phyloP scores from a whole-genome alignment of 2,888 invertebrate genomes.

The Ochropleura plecta region DNA sequence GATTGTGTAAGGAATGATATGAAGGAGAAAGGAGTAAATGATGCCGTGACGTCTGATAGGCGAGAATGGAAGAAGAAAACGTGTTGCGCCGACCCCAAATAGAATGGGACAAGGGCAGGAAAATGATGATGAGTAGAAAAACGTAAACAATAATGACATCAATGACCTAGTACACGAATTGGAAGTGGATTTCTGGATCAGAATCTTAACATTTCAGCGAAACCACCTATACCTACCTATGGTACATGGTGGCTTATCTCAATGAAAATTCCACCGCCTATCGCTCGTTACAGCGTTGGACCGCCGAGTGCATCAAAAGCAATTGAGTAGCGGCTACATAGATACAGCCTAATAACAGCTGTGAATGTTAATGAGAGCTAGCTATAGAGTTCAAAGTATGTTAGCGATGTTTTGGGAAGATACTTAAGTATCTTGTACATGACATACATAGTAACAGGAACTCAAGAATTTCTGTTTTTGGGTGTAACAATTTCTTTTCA shows the following conservation, averaged over 20 bases:
- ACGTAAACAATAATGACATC: background rate
- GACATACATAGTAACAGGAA: background rate
- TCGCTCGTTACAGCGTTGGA: background rate
- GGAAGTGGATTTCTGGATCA: background rate
- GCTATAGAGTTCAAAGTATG: background rate
- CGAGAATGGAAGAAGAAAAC: no score
- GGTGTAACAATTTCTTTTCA: no score
- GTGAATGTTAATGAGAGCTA: background rate
- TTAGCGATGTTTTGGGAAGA: background rate
- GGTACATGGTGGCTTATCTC: conserved; percentile 1
- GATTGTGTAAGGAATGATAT: no score
- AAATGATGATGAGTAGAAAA: no score
- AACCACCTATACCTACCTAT: background rate
- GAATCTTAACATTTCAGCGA: background rate
- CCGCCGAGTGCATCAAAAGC: conserved; percentile 2
- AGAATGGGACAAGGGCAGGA: no score
- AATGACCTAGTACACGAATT: background rate
- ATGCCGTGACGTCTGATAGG: no score
- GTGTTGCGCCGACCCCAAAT: no score
- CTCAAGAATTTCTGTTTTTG: background rate
- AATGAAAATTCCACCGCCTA: background rate
- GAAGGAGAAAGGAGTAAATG: no score
- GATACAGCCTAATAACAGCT: background rate
- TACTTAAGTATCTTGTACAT: background rate
- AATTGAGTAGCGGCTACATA: conserved; percentile 5